A percentile compares a stretch with the other conserved stretches of the same genome.
Conservation (phyloP, 1,140 invertebrate genomes). For the Elysia chlorotica region DNA sequence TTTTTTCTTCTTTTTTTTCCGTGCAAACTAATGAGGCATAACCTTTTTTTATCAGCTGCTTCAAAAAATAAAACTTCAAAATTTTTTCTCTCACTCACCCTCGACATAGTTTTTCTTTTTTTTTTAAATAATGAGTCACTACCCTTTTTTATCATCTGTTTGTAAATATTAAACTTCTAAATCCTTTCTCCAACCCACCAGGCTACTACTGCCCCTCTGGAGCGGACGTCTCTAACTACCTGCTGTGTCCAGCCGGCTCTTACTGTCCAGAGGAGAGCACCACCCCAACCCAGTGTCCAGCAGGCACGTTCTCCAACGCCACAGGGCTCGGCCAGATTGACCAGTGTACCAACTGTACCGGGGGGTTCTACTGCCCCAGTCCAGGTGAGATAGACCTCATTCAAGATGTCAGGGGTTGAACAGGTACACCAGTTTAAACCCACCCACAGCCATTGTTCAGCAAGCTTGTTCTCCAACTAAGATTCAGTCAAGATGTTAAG, state of each 20-base stretch:
- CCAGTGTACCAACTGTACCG: conserved; percentile 46
- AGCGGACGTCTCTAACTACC: conserved; percentile 37
- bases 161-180: not conserved
- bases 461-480: conserved; percentile 53
- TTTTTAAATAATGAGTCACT: too few species aligned
- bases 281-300: conserved; percentile 40
- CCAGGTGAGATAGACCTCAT: too few species aligned
- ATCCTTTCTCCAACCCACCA: conserved; percentile 21
- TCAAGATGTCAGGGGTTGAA: too few species aligned
- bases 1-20: too few species aligned
- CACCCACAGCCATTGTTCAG: conserved; percentile 39
- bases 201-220: conserved; percentile 50
- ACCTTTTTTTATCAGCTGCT: too few species aligned
- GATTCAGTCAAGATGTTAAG: too few species aligned
- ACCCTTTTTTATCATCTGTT: too few species aligned
- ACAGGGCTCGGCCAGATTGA: conserved; percentile 38
- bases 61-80: too few species aligned
- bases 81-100: too few species aligned
- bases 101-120: too few species aligned
- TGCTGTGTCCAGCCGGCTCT: conserved; percentile 44
- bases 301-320: conserved; percentile 51
- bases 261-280: conserved; percentile 47
- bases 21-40: too few species aligned
- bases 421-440: too few species aligned
- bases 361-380: conserved; percentile 51